Conservation (phyloP, 2,797 vertebrate genomes). For the Gymnothorax reevesii region DNA sequence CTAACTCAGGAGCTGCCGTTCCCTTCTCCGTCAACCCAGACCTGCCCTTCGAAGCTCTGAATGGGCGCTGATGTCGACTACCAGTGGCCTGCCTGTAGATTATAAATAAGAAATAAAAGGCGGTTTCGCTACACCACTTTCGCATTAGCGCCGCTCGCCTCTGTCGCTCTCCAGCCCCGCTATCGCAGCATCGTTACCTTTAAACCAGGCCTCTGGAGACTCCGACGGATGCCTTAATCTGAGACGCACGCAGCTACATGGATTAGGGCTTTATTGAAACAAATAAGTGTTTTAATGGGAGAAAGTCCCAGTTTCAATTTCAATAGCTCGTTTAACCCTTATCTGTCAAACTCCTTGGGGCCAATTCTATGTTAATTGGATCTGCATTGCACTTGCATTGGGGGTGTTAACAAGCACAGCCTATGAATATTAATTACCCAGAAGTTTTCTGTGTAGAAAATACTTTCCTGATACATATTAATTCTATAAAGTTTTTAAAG, state of each 20-base stretch:
- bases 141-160: conserved; percentile 76
- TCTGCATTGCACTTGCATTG: conserved; percentile 82
- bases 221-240: conserved; percentile 60
- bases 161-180: conserved; percentile 56
- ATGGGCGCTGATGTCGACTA: conserved; percentile 81
- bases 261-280: conserved; percentile 70
- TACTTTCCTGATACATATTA: conserved; percentile 86
- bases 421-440: conserved; percentile 92
- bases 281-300: conserved; percentile 78
- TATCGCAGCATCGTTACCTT: conserved; percentile 61
- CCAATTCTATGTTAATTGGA: conserved; percentile 77
- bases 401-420: conserved; percentile 85
- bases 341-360: conserved; percentile 84
- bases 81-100: conserved; percentile 73
- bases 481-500: conserved; percentile 88
- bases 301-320: conserved; percentile 76
- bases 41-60: conserved; percentile 72
- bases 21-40: conserved; percentile 74
- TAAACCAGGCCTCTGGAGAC: conserved; percentile 56
- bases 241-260: conserved; percentile 48
- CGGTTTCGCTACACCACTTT: conserved; percentile 81
- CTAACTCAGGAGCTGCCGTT: conserved; percentile 68
- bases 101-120: conserved; percentile 93
- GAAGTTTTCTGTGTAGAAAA: conserved; percentile 85
- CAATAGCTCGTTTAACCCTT: conserved; percentile 82